Conservation (phyloP, 2,888 invertebrate species). For the Microdon myrmicae region DNA sequence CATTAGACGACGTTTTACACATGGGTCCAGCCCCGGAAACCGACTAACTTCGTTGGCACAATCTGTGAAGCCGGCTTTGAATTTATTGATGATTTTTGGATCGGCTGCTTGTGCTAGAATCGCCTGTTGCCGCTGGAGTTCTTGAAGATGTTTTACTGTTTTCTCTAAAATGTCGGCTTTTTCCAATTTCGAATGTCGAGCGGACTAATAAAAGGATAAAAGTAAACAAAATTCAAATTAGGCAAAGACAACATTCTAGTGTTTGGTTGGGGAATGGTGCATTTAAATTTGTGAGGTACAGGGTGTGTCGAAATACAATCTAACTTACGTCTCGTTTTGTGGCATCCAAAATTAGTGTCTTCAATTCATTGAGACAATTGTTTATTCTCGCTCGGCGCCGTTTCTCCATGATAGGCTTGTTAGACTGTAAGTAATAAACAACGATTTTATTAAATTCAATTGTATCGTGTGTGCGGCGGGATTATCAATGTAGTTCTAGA, state of each 20-base stretch:
- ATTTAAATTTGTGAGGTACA: not conserved
- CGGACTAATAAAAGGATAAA: conserved; percentile 74
- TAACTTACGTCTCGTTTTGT: conserved; percentile 89
- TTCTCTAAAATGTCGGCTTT: conserved; percentile 96
- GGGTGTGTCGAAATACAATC: not conserved
- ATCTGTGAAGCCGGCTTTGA: conserved; percentile 88
- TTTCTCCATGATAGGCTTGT: conserved; percentile 95
- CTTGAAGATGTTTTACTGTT: conserved; percentile 92
- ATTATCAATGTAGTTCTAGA: no score
- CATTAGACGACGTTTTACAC: conserved; percentile 77
- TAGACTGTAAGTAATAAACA: conserved; percentile 73
- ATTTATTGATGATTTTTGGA: conserved; percentile 84
- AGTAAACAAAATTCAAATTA: conserved; percentile 2
- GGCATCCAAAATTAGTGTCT: conserved; percentile 84
- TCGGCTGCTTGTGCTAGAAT: conserved; percentile 85
- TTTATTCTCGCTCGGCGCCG: conserved; percentile 89
- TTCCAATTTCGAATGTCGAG: conserved; percentile 92
- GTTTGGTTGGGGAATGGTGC: not conserved
- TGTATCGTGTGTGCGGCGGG: no score
- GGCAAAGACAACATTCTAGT: not conserved
- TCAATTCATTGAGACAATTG: conserved; percentile 87
- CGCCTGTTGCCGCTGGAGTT: conserved; percentile 86
- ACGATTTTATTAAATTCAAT: conserved; percentile 5
- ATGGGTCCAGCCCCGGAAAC: conserved; percentile 79
- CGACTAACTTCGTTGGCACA: conserved; percentile 85